Evolutionary conservation across 2,888 invertebrate species (phyloP), one percentile per base, ranked within the genome.

Genomic region (Meiosimyza platycephala): DNA sequence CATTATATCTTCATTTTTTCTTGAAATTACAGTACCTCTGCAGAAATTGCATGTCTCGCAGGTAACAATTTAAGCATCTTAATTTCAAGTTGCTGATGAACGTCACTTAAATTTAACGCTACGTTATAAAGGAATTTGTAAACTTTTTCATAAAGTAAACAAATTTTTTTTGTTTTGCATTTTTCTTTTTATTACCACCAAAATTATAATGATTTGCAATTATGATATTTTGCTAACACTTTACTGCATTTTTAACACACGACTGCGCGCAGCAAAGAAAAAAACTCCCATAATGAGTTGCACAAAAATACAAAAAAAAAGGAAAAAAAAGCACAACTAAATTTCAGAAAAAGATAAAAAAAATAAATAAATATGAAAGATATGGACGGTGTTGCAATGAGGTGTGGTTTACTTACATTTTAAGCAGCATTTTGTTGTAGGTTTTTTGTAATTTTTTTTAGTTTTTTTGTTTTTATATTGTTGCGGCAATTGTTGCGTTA

Each of bases 331-430:
- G 28, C 28, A 1, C 40, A 40, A 7, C 40, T 9, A 40, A 40
- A 9, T 40, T 40, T 40, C 9, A 9, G 9, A 40, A 40, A 40
- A 40, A 40, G 9, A 40, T 1, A 9, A 40, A 40, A 40, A 40
- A 40, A 18, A 1, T 55, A 55, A n/a, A 55, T 18, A 55, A 18
- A 55, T 22, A 11, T 18, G 4, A 55, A 18, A 55, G 9, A 55
- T 18, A 55, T 18, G 11, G 22, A 16, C 16, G 13, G 18, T 40
- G 16, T 64, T 64, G 51, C 22, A 16, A 64, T 48, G 48, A 60
- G 62, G 13, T 28, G 54, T 48, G 12, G 40, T 13, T 50, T 73
- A 77, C 77, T 77, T 77, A 77, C 77, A 76, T 75, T 76, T 76
- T 77, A 4, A 77, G 69, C 60, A 77, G 63, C 77, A 77, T 77